These are phyloP conservation scores for Stictonetta naevosa DNA, from an alignment of 2,113 vertebrate genomes.

Conservation along the genomic window DNA sequence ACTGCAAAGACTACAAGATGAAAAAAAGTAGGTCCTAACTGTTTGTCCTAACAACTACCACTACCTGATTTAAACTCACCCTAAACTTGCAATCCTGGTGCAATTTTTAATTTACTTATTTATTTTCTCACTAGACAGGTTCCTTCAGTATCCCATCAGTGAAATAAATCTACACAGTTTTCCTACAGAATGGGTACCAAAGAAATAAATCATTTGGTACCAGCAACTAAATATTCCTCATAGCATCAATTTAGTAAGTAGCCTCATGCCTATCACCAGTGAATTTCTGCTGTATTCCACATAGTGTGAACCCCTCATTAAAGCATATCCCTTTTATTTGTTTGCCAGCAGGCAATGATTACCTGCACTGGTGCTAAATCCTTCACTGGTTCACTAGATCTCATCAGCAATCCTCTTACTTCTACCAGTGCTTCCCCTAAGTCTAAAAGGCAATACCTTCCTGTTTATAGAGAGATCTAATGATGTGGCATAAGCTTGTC, in stretches of 20 bases:
- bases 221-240: not conserved
- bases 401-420: not conserved
- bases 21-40: not conserved
- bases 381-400: not conserved
- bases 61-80: not conserved
- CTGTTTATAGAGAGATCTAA: not conserved
- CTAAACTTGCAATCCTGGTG: not conserved
- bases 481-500: not conserved
- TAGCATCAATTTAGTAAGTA: not conserved
- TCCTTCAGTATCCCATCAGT: not conserved
- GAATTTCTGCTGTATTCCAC: not conserved
- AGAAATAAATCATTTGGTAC: not conserved
- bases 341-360: not conserved
- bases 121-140: not conserved
- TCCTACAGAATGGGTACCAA: not conserved
- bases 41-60: not conserved
- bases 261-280: not conserved
- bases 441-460: conserved; percentile 4
- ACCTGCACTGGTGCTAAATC: not conserved
- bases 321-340: not conserved
- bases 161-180: conserved; percentile 16
- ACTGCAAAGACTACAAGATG: not conserved
- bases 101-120: not conserved
- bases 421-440: not conserved
- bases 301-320: not conserved